Percentiles rank a stretch among this genome's conserved stretches.
Conservation (phyloP, 35 echinoderm and acorn worm species). For the Eucidaris tribuloides region DNA sequence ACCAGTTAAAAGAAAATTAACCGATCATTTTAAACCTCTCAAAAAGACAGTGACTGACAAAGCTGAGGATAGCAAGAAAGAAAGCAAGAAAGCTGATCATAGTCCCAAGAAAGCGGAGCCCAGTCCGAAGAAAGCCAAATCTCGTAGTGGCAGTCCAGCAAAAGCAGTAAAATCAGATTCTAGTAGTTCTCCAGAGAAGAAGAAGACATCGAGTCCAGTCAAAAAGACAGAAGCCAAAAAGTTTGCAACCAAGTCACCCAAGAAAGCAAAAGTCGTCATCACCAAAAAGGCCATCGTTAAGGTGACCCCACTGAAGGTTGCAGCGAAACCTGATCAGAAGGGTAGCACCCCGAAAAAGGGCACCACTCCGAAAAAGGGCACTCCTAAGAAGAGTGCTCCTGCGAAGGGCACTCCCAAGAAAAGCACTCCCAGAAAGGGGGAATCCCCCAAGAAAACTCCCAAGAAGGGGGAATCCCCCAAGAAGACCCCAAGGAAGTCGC, state of each 20-base stretch:
- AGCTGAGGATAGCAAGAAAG: too few relatives aligned
- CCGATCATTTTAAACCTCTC: conserved; percentile 48
- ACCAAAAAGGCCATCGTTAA: too few relatives aligned
- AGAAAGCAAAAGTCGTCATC: background rate
- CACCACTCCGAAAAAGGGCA: background rate
- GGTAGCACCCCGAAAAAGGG: background rate
- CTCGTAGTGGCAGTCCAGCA: conserved; percentile 1
- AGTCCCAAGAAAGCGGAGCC: too few relatives aligned
- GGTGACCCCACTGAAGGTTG: too few relatives aligned
- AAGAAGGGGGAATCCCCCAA: background rate
- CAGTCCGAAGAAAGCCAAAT: background rate
- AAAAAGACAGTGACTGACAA: background rate
- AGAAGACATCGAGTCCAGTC: background rate
- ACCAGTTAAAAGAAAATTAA: conserved; percentile 48
- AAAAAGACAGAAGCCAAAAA: conserved; percentile 30
- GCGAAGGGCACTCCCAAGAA: conserved; percentile 34
- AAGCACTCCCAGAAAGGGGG: background rate
- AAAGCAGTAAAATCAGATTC: background rate
- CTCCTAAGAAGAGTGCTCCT: background rate
- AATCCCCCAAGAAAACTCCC: conserved; percentile 27
- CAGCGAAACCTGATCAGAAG: too few relatives aligned
- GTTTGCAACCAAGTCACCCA: background rate
- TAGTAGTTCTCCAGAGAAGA: background rate
- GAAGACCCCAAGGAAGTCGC: conserved; percentile 43
- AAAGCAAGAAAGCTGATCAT: too few relatives aligned